These are phyloP conservation scores for Maccullochella peelii DNA, from an alignment of 2,113 vertebrate species.

Conservation along the genomic window DNA sequence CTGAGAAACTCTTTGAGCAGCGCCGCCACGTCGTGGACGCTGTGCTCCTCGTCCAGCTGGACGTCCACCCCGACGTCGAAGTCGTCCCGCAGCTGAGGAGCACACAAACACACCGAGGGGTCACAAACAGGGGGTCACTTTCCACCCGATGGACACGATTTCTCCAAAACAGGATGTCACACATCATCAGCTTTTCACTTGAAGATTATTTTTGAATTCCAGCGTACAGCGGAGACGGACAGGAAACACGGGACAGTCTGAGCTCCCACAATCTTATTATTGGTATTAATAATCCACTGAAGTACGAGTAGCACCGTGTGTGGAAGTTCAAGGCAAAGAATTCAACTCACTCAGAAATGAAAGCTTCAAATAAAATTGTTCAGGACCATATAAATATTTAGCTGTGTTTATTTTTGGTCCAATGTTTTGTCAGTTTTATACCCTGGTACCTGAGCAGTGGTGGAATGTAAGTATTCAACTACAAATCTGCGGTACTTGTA, in stretches of 20 bases:
- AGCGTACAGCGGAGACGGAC: background rate
- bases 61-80: constrained; percentile 82
- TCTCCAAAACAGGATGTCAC: constrained; percentile 69
- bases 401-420: no score
- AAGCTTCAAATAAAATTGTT: no score
- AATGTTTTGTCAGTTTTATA: no score
- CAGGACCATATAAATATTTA: no score
- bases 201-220: constrained; percentile 35
- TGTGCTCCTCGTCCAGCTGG: constrained; percentile 89
- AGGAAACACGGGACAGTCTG: constrained; percentile 16
- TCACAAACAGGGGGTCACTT: background rate
- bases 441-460: no score
- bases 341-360: no score
- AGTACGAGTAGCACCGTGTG: no score
- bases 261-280: background rate
- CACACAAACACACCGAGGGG: background rate
- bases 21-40: constrained; percentile 92
- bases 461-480: no score
- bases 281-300: no score
- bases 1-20: constrained; percentile 93
- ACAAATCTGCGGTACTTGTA: no score
- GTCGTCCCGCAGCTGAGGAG: constrained; percentile 76
- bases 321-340: background rate
- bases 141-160: background rate
- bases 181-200: constrained; percentile 44